Base-by-base conservation (phyloP, 1,140 invertebrate genomes). In the Microplitis demolitor region DNA sequence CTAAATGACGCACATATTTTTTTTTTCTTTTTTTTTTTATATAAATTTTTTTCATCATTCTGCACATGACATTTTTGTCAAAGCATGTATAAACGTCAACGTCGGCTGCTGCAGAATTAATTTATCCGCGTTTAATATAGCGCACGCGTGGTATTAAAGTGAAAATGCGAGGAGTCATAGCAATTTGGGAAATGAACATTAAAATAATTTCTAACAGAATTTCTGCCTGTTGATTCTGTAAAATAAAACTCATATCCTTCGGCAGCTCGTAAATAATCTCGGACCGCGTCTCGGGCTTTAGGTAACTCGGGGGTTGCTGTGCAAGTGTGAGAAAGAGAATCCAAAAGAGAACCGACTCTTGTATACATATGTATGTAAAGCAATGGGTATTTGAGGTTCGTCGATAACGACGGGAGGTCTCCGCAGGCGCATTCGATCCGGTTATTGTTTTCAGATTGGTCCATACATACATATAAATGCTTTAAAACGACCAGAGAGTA, bases 331-430 rank as follows among this genome's bases (percentile, higher is more conserved):
- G 60, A 45, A 37, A 64, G n/a, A 39, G 35, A 45, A 37, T 56
- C 11, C 6, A 45, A 45, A 45, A 45, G 8, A 45, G 39, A 45
- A 11, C 39, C 39, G 39, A 45, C 39, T 45, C 11, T 45, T 45
- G 39, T 11, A 45, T 45, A 62, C 4, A 14, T 13, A 37, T 13
- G 14, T 31, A 35, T n/a, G 14, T 11, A 54, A 31, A 53, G 53
- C 16, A 71, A 64, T 66, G 62, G 45, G 51, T 71, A 63, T 71
- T 71, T 54, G 16, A 71, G 33, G 34, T 31, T 66, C n/a, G 62
- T 71, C 69, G 69, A 71, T 71, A 66, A 66, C 69, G 53, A 66
- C 69, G 62, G 69, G 69, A 31, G 69, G 69, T 71, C 69, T 35
- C 33, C 60, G 69, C 24, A 24, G 37, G 56, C 53, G 66, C 54